Conservation (phyloP, 2,113 vertebrate species). For the Corapipo altera region DNA sequence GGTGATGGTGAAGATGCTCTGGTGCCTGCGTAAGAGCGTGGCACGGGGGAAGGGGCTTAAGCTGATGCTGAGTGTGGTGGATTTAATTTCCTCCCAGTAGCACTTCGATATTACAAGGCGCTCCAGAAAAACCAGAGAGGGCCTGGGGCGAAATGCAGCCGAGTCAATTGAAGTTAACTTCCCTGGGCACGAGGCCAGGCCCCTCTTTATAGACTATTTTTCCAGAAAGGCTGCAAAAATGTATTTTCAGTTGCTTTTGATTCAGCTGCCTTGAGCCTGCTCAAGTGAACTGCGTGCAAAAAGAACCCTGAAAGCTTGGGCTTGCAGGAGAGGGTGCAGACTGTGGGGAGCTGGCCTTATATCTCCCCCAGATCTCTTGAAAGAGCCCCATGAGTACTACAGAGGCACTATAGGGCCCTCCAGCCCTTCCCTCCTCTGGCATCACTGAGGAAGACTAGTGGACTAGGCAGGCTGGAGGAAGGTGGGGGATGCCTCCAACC, state of each 20-base stretch:
- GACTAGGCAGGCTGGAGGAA: neutral
- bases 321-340: neutral
- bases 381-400: neutral
- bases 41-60: neutral
- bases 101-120: neutral
- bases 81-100: neutral
- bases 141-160: neutral
- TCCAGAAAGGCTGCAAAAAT: constrained; percentile 14
- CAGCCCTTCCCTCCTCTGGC: neutral
- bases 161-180: constrained; percentile 55
- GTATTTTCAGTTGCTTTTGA: neutral
- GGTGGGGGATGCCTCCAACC: neutral
- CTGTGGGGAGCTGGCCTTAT: neutral
- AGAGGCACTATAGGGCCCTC: neutral
- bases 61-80: neutral
- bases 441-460: neutral
- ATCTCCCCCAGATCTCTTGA: no score
- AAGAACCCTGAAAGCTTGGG: neutral
- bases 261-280: neutral
- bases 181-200: neutral
- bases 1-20: neutral
- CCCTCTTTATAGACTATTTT: constrained; percentile 16
- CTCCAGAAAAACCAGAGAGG: constrained; percentile 37
- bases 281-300: neutral
- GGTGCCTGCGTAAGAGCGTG: neutral